These are phyloP conservation scores for Cydia strobilella DNA, from an alignment of 1,140 invertebrate species.

Conservation along the genomic window DNA sequence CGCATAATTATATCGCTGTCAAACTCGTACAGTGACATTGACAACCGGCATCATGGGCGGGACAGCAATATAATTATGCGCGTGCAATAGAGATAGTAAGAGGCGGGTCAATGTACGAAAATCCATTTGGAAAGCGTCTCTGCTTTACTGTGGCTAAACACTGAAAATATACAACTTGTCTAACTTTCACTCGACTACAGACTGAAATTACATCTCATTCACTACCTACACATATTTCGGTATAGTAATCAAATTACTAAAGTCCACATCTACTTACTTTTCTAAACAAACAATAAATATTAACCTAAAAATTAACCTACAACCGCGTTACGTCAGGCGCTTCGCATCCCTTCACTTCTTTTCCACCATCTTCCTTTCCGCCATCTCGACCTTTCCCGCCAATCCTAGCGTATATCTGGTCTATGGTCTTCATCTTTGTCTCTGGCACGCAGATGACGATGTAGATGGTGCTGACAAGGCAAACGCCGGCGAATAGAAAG, in stretches of 20 bases:
- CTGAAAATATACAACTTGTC: neutral
- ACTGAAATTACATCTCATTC: neutral
- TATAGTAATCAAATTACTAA: neutral
- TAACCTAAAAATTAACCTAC: slow-evolving; percentile 17
- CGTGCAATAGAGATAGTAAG: too few relatives aligned
- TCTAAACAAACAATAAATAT: slow-evolving; percentile 1
- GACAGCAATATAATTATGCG: too few relatives aligned
- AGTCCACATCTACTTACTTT: neutral
- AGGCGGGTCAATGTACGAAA: too few relatives aligned
- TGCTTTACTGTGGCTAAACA: too few relatives aligned
- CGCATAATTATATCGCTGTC: too few relatives aligned
- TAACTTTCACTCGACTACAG: neutral
- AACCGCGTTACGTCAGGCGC: slow-evolving; percentile 14
- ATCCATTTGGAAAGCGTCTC: too few relatives aligned
- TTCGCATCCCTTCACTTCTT: neutral
- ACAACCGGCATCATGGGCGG: too few relatives aligned
- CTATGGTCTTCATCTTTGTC: slow-evolving; percentile 84
- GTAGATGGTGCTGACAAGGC: slow-evolving; percentile 78
- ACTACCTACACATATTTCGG: neutral
- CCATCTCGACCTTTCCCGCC: slow-evolving; percentile 4
- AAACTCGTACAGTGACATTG: too few relatives aligned
- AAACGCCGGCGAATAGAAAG: slow-evolving; percentile 82
- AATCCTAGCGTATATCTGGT: slow-evolving; percentile 47
- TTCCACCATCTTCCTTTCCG: neutral
- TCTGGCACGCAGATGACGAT: slow-evolving; percentile 83